Conservation (phyloP, 2,113 vertebrate genomes). For the Stercorarius parasiticus region DNA sequence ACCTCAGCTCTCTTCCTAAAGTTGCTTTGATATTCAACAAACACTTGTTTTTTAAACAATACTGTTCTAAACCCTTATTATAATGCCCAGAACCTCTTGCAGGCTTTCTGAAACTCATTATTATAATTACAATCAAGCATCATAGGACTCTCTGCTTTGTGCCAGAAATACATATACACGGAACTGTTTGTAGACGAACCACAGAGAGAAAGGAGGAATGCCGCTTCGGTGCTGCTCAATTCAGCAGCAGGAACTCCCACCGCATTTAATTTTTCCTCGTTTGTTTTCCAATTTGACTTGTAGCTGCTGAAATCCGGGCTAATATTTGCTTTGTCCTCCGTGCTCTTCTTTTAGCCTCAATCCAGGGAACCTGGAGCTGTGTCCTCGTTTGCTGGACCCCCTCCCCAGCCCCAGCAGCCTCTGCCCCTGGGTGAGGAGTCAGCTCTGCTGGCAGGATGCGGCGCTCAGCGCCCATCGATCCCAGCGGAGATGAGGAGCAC, state of each 20-base stretch:
- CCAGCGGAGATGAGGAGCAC: background rate
- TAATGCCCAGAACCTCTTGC: conserved; percentile 56
- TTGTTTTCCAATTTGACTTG: background rate
- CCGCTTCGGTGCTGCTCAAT: background rate
- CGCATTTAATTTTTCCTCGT: conserved; percentile 24
- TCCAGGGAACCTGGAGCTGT: background rate
- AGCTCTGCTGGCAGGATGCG: background rate
- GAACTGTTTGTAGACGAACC: conserved; percentile 43
- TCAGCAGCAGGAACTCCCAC: background rate
- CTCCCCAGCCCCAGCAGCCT: background rate
- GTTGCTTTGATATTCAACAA: conserved; percentile 52
- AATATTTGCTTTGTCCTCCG: background rate
- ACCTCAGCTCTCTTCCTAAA: conserved; percentile 8
- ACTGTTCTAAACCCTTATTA: conserved; percentile 48
- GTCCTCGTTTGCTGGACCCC: background rate
- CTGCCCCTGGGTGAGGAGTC: background rate
- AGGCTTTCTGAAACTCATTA: conserved; percentile 70
- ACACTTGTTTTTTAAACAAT: conserved; percentile 30
- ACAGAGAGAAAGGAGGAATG: background rate
- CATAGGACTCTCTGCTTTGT: conserved; percentile 56
- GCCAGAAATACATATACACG: conserved; percentile 51
- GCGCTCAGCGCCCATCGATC: accelerated
- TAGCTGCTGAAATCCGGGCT: background rate
- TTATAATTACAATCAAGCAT: conserved; percentile 71
- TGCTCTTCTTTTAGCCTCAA: background rate